A percentile compares a stretch with the other conserved stretches of the same genome.
Conservation (phyloP, 2,113 vertebrate genomes). For the Gambusia affinis region DNA sequence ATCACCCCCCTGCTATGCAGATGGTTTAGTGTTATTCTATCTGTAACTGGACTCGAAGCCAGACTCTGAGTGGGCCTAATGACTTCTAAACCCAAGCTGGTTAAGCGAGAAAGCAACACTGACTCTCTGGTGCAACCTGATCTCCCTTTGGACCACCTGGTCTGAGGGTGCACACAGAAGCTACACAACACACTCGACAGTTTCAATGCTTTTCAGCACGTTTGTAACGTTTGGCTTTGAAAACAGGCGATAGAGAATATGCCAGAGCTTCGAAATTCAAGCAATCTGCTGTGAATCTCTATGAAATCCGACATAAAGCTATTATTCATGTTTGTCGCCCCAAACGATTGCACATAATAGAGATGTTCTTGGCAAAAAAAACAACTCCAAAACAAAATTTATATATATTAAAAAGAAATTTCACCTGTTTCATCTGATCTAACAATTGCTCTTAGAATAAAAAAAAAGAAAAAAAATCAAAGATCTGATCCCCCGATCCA, state of each 20-base stretch:
- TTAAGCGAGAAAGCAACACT: conserved; percentile 72
- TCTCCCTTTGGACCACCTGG: conserved; percentile 69
- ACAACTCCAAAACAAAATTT: neutral
- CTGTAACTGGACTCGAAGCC: conserved; percentile 68
- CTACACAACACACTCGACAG: conserved; percentile 40
- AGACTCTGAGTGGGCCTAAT: conserved; percentile 67
- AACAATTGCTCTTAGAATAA: conserved; percentile 51
- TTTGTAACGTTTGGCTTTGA: conserved; percentile 6
- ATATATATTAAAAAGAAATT: neutral
- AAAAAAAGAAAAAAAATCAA: conserved; percentile 13
- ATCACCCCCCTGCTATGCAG: conserved; percentile 60
- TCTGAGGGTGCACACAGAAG: conserved; percentile 38
- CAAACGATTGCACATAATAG: neutral
- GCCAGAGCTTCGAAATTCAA: neutral
- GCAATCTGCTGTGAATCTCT: neutral
- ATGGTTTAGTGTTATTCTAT: conserved; percentile 76
- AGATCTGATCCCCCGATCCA: conserved; percentile 2
- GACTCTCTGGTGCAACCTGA: conserved; percentile 56
- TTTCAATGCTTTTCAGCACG: conserved; percentile 22
- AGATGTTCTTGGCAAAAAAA: conserved; percentile 34
- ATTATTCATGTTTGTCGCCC: neutral
- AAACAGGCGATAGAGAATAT: neutral
- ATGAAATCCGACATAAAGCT: neutral
- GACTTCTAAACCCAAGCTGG: conserved; percentile 67
- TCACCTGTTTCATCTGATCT: conserved; percentile 38